Evolutionary conservation across 2,113 vertebrate species (phyloP), one percentile per base, ranked within the genome.

Genomic region (Hylia prasina): DNA sequence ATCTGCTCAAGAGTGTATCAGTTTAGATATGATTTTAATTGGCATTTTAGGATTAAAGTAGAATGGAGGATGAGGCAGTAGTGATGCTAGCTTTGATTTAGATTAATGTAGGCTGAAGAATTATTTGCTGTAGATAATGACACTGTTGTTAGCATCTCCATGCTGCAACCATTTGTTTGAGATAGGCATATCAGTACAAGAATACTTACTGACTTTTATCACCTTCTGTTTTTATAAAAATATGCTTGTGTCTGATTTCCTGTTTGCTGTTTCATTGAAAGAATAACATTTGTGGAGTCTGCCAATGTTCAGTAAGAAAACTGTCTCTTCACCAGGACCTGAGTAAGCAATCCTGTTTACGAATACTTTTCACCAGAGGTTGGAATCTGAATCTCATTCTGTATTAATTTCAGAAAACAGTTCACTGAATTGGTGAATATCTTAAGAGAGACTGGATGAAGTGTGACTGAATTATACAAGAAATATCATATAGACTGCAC

Each of bases 331-430:
- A 51, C 33, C 28, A 58, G 10, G n/a, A 75, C 5, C 3, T 15
- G 21, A 44, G 6, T 45, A 51, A 83, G 48, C 47, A 78, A 25
- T 28, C 15, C 2, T 6, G 1, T 61, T 73, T 73, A 27, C 0
- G 0, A 68, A 20, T 42, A 1, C 0, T 0, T 75, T 16, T 71
- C 33, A 57, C 20, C 33, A 64, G 24, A 35, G 18, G 4, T 15
- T 70, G 40, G 31, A 76, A 63, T 80, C 14, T 35, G 25, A 76
- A 53, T 4, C 18, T 82, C 25, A 61, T 76, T 76, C 48, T 85
- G 3, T 82, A 37, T 86, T 78, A 12, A 57, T 80, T 88, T 94
- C 63, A 69, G 31, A 42, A 10, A 58, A 33, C 21, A 82, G 17
- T 69, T 71, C 58, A 69, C 45, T 73, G 79, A 69, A 69, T 19